Conservation (phyloP, 2,797 vertebrate species). For the Muscicapa comitata region DNA sequence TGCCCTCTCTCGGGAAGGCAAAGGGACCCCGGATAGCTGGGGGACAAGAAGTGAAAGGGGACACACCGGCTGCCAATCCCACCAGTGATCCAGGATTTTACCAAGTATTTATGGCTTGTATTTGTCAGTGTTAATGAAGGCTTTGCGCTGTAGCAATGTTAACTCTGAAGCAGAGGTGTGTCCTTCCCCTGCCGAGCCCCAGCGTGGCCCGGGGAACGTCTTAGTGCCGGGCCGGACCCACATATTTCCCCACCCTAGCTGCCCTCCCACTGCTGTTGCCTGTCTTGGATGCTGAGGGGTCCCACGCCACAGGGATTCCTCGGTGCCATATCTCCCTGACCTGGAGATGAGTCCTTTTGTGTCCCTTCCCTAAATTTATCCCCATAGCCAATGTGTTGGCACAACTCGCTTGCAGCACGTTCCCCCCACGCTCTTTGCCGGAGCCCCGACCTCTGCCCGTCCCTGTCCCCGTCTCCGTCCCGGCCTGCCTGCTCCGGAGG, state of each 20-base stretch:
- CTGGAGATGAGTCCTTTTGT: background rate
- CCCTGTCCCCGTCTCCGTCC: background rate
- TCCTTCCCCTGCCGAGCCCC: background rate
- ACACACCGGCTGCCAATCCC: background rate
- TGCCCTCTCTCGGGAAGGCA: background rate
- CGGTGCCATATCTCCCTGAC: background rate
- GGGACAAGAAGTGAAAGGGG: too few species aligned
- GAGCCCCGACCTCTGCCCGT: background rate
- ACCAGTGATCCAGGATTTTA: background rate
- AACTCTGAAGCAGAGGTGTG: background rate
- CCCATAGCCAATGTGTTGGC: background rate
- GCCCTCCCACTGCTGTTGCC: background rate
- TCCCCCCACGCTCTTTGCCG: background rate
- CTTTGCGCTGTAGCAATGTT: background rate
- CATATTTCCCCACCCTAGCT: rapidly evolving
- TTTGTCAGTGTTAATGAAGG: background rate
- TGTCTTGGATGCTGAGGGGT: too few species aligned
- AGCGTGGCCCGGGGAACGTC: rapidly evolving
- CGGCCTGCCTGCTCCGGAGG: background rate
- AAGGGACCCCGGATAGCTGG: rapidly evolving
- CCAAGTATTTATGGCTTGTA: background rate
- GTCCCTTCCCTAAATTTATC: background rate
- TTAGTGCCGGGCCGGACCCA: rapidly evolving
- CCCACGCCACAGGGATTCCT: background rate
- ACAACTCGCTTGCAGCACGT: rapidly evolving